Evolutionary conservation across 1,140 invertebrate species (phyloP).

Genomic region (Melanaphis sacchari): DNA sequence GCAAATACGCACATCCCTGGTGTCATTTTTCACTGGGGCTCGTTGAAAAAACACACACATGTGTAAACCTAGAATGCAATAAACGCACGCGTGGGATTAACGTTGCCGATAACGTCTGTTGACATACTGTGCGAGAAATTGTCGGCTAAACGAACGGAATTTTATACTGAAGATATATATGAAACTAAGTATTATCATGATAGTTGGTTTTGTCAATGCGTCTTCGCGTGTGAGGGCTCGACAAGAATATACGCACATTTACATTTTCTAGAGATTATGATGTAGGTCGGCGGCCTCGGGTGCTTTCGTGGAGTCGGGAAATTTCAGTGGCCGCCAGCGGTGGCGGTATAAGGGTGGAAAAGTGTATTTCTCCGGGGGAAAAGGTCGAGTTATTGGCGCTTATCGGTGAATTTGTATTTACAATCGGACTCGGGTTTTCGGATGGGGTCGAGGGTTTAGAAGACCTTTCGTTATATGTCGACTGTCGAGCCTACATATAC

Average conservation of each 20-base stretch:
- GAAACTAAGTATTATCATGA: neutral
- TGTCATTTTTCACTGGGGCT: constrained; percentile 47
- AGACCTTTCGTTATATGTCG: constrained; percentile 47
- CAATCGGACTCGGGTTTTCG: constrained; percentile 53
- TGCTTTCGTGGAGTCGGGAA: neutral
- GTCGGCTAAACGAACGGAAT: constrained; percentile 22
- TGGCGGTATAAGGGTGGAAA: constrained; percentile 39
- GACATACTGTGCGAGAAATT: constrained; percentile 38
- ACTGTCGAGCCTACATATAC: neutral
- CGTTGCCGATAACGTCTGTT: constrained; percentile 43
- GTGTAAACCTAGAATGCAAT: neutral
- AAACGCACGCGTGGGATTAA: neutral
- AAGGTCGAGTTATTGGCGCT: constrained; percentile 58
- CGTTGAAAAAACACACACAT: constrained; percentile 13
- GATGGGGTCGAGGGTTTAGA: constrained; percentile 34
- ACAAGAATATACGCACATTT: neutral
- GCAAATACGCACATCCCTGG: constrained; percentile 39
- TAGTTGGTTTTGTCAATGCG: neutral
- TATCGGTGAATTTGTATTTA: constrained; percentile 58
- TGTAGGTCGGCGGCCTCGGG: constrained; percentile 19
- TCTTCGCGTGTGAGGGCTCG: neutral
- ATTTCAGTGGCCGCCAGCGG: neutral
- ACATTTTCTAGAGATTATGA: constrained; percentile 40
- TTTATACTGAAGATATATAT: neutral
- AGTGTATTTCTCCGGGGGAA: constrained; percentile 55